These are phyloP conservation scores for Cataglyphis hispanica DNA, from an alignment of 1,140 invertebrate genomes.

Conservation along the genomic window DNA sequence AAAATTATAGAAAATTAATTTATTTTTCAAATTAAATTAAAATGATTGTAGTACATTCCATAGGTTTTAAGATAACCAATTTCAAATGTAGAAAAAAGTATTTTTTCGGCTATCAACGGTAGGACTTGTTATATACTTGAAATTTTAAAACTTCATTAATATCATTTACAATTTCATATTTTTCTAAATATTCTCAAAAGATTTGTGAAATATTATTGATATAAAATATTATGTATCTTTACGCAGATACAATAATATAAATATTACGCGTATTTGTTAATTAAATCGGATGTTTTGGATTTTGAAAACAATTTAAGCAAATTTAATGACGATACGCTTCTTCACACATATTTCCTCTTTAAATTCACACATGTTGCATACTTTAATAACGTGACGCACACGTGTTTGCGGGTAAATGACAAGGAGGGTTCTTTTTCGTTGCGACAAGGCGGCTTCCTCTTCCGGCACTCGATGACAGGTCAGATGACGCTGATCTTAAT, in stretches of 20 bases:
- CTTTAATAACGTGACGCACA: conserved; percentile 67
- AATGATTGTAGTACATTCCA: too few species aligned
- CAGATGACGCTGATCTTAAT: conserved; percentile 75
- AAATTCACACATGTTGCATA: conserved; percentile 69
- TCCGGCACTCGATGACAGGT: conserved; percentile 74
- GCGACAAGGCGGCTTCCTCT: conserved; percentile 70
- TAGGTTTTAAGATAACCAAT: too few species aligned
- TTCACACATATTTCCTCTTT: neutral
- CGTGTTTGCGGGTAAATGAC: conserved; percentile 70
- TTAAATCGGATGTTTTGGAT: neutral
- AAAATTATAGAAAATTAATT: too few species aligned
- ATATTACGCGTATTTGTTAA: neutral
- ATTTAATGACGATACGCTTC: neutral
- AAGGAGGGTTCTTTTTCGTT: conserved; percentile 56
- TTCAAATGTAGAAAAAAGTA: too few species aligned
- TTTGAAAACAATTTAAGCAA: neutral
- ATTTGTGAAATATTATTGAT: neutral
- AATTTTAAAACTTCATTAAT: neutral
- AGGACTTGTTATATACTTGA: neutral
- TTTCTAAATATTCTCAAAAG: neutral
- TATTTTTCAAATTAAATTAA: too few species aligned
- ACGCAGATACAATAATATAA: neutral
- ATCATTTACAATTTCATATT: neutral
- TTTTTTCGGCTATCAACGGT: too few species aligned
- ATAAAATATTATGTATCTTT: neutral